These are phyloP conservation scores for Bombylius discolor DNA, from an alignment of 2,888 invertebrate genomes.

Conservation along the genomic window DNA sequence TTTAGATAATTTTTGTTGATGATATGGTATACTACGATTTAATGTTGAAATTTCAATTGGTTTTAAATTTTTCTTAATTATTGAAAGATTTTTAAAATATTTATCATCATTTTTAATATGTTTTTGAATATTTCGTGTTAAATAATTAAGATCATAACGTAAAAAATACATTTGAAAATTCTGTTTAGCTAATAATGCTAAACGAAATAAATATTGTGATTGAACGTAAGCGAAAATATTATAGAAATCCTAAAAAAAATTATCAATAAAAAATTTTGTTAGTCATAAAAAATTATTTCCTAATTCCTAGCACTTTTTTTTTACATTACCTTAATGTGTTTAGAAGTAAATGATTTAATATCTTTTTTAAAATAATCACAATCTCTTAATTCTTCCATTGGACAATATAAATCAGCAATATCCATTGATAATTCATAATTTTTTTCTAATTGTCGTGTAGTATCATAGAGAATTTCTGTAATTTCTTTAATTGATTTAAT, in stretches of 20 bases:
- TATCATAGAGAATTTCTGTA: constrained; percentile 31
- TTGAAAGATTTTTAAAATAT: constrained; percentile 28
- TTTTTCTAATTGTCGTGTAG: constrained; percentile 30
- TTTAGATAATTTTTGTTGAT: not conserved
- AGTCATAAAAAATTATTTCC: not conserved
- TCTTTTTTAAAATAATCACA: constrained; percentile 33
- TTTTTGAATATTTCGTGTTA: constrained; percentile 12
- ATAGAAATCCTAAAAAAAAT: constrained; percentile 28
- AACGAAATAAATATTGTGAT: constrained; percentile 32
- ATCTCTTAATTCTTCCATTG: constrained; percentile 33
- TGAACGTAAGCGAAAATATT: constrained; percentile 36
- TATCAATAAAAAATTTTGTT: not conserved
- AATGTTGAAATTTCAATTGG: constrained; percentile 25
- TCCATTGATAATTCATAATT: constrained; percentile 24
- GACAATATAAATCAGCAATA: constrained; percentile 26
- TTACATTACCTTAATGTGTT: constrained; percentile 28
- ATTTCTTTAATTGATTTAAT: constrained; percentile 33
- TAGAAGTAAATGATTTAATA: constrained; percentile 31
- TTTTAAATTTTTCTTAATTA: constrained; percentile 24
- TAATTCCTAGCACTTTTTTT: too few species aligned
- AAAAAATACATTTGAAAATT: constrained; percentile 16
- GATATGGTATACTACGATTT: not conserved
- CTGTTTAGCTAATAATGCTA: constrained; percentile 20
- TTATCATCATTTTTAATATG: constrained; percentile 31
- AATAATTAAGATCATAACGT: constrained; percentile 9